Evolutionary conservation across 2,797 vertebrate species (phyloP).

Genomic region (Sciurus carolinensis): DNA sequence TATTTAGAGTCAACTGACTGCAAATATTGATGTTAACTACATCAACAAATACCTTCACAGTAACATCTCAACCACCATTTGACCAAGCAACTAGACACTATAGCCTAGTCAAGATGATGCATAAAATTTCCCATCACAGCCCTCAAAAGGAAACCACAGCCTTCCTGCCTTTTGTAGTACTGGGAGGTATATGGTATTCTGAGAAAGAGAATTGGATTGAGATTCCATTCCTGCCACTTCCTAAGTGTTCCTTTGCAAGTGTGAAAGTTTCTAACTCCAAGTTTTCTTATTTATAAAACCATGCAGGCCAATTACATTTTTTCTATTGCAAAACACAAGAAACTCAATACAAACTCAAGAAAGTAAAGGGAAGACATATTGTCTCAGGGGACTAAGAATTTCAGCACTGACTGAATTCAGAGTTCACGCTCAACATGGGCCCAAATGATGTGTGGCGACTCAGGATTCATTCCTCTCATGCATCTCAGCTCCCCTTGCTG

Average conservation of each 20-base stretch:
- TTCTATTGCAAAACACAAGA: slow-evolving; percentile 8
- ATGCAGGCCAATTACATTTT: background rate
- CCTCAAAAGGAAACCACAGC: background rate
- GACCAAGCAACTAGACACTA: background rate
- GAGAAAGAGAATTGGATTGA: background rate
- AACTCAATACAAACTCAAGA: background rate
- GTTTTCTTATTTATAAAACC: slow-evolving; percentile 38
- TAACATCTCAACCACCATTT: background rate
- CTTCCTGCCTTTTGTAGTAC: background rate
- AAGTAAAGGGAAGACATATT: background rate
- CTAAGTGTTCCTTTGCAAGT: background rate
- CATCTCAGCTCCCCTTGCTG: background rate
- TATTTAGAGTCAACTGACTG: background rate
- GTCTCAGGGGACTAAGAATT: background rate
- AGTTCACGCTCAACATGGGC: background rate
- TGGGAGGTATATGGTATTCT: background rate
- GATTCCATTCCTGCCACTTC: background rate
- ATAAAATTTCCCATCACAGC: background rate
- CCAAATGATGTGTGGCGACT: background rate
- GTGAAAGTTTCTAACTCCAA: background rate
- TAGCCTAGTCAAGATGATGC: background rate
- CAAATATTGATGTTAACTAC: background rate
- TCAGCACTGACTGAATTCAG: background rate
- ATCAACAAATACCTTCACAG: background rate
- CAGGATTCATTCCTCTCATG: background rate